Base-by-base conservation (phyloP, 2,113 vertebrate species). In the Paralichthys olivaceus region DNA sequence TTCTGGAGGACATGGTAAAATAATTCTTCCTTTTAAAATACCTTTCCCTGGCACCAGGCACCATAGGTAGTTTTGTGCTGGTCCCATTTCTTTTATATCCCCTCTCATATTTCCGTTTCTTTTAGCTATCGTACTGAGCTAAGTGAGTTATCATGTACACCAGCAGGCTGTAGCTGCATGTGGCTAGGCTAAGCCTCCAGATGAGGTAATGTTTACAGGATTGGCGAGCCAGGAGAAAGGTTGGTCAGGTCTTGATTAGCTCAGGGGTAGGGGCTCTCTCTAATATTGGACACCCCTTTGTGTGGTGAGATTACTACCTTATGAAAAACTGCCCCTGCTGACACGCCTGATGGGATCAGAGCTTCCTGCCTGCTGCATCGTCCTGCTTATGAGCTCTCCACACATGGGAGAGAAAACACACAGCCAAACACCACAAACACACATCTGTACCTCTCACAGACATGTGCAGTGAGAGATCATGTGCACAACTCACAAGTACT, bases 271-370 rank as follows among this genome's bases (percentile, higher is more conserved):
- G 89, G 88, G 88, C 86, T 88, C 82, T 65, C 25, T 85, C 84
- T 78, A 81, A 90, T 90, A 93, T 86, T 72, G 89, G 87, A 91
- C 81, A 76, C 84, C 86, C 84, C 87, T 92, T 90, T 93, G 90
- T 90, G 89, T 88, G 87, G 62, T 34, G 68, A 91, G 90, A 93
- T 93, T 93, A 90, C 87, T 71, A 76, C 87, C 82, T 93, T 92
- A 93, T 93, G 92, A 92, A 93, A 92, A 90, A 87, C 77, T 83
- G 77, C 91, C 82, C 92, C 87, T 57, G 91, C 89, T 88, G 90
- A 91, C 89, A 79, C 26, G 64, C 85, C 84, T 82, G 90, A 84
- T 90, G 90, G 88, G 90, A 88, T 89, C 88, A 85, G 87, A 90
- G 89, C 84, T 91, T 89, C 85, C 84, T 87, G 89, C 77, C 80